phyloP scores from a whole-genome alignment of 2,888 invertebrate species.

The Dusona sp. region DNA sequence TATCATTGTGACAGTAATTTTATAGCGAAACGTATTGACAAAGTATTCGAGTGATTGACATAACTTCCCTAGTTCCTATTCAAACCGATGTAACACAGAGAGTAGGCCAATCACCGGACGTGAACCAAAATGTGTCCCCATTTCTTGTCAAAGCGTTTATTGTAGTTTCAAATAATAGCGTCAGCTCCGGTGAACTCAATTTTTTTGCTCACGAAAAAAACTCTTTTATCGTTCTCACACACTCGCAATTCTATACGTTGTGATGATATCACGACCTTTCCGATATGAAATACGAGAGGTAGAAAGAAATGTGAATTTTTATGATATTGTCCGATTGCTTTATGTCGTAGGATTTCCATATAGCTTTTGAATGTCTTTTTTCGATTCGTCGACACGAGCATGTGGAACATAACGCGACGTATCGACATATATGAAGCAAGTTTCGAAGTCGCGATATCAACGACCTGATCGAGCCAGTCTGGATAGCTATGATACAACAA shows the following conservation, averaged over 20 bases:
- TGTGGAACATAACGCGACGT: slow-evolving; percentile 4
- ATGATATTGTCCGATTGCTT: neutral
- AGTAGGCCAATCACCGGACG: slow-evolving; percentile 10
- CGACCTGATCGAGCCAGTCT: slow-evolving; percentile 2
- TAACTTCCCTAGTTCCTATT: slow-evolving; percentile 6
- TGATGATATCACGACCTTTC: neutral
- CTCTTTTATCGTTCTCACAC: slow-evolving; percentile 8
- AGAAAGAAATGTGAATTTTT: neutral
- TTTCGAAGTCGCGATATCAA: neutral
- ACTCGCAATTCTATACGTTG: neutral
- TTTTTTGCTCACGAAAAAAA: neutral
- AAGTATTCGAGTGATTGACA: slow-evolving; percentile 13
- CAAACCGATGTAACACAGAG: neutral
- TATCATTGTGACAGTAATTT: neutral
- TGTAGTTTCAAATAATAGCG: slow-evolving; percentile 1
- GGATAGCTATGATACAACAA: neutral
- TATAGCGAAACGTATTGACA: neutral
- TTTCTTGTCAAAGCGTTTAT: slow-evolving; percentile 13
- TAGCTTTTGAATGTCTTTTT: neutral
- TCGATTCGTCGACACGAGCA: neutral
- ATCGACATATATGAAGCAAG: slow-evolving; percentile 18
- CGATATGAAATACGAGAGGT: neutral
- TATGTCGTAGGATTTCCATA: neutral
- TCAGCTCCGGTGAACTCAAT: slow-evolving; percentile 5
- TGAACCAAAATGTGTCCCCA: slow-evolving; percentile 15